phyloP scores from a whole-genome alignment of 1,140 invertebrate genomes.

The Coenobita brevimanus region DNA sequence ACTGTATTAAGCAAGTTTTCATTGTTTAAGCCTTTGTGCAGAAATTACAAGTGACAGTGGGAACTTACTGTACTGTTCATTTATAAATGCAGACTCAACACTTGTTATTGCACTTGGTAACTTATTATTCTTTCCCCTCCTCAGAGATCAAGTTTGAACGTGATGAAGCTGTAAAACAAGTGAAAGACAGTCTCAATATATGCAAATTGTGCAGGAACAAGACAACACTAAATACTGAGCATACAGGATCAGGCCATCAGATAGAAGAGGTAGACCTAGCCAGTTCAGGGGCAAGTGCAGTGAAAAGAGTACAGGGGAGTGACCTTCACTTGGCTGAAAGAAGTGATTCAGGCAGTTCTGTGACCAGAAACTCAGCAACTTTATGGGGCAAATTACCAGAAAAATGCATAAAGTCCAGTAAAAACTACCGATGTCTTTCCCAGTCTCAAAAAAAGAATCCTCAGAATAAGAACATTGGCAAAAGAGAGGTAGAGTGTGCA shows the following conservation, averaged over 20 bases:
- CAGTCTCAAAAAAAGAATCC: not conserved
- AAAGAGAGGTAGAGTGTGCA: not conserved
- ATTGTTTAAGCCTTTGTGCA: too few relatives aligned
- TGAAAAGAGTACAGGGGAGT: not conserved
- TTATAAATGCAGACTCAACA: too few relatives aligned
- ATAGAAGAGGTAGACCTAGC: not conserved
- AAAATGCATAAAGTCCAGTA: not conserved
- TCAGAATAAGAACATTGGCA: not conserved
- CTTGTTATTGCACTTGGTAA: too few relatives aligned
- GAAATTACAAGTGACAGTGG: too few relatives aligned
- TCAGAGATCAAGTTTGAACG: slow-evolving; percentile 13
- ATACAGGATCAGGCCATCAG: not conserved
- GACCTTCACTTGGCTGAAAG: not conserved
- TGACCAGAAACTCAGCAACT: not conserved
- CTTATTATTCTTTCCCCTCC: not conserved
- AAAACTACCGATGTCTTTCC: not conserved
- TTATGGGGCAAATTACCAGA: not conserved
- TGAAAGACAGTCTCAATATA: not conserved
- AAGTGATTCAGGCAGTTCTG: not conserved
- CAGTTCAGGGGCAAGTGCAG: too few relatives aligned
- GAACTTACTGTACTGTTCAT: too few relatives aligned
- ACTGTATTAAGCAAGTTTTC: too few relatives aligned
- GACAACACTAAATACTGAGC: not conserved
- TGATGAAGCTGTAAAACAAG: not conserved
- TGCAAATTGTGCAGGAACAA: not conserved